These are phyloP conservation scores for Sarcophaga caerulescens DNA, from an alignment of 2,888 invertebrate species.

Conservation along the genomic window DNA sequence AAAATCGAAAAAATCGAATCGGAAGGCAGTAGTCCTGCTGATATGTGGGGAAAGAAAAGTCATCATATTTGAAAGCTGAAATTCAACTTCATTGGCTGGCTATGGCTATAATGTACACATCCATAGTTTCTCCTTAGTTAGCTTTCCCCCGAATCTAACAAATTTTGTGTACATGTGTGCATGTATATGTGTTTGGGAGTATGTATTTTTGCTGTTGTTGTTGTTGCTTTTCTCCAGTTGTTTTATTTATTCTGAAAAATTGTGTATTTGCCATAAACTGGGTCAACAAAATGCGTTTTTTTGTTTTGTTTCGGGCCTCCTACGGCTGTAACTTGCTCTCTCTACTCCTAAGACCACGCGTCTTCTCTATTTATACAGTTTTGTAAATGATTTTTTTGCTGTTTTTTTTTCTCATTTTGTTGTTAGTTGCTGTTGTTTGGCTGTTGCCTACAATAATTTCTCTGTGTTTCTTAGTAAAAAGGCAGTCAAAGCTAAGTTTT, in stretches of 20 bases:
- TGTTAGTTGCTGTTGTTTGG: conserved; percentile 3
- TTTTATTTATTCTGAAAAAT: conserved; percentile 55
- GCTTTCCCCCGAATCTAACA: conserved; percentile 19
- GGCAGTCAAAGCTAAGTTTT: conserved; percentile 43
- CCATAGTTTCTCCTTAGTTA: not conserved
- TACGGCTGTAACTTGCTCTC: conserved; percentile 11
- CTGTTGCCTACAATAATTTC: no score
- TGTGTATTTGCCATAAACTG: conserved; percentile 60
- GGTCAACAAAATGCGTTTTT: conserved; percentile 61
- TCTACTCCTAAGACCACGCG: not conserved
- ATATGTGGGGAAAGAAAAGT: no score
- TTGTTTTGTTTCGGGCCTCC: not conserved
- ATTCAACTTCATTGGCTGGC: no score
- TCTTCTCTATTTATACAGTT: no score
- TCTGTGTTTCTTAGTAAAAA: not conserved
- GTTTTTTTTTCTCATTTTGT: conserved; percentile 27
- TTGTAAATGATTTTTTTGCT: conserved; percentile 6
- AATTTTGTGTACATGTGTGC: not conserved
- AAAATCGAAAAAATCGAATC: no score
- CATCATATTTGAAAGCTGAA: no score
- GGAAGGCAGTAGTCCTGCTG: no score
- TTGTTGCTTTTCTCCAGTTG: conserved; percentile 13
- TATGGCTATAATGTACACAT: no score
- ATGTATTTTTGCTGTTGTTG: not conserved
- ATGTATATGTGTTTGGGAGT: not conserved